Conservation (phyloP, 2,113 vertebrate genomes). For the Thinocorus orbignyianus region DNA sequence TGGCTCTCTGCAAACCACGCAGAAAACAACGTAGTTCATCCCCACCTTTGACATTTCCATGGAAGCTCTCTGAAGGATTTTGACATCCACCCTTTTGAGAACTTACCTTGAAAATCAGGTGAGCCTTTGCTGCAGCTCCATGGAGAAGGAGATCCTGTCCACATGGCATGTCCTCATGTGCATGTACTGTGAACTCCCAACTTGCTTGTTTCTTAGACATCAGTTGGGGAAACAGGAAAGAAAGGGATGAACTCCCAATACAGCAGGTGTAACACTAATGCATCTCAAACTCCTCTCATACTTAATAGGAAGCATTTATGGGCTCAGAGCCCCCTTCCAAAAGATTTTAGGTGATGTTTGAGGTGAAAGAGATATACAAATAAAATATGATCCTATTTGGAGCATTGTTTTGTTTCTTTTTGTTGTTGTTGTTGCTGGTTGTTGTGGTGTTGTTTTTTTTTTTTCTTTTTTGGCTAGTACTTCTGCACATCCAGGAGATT, state of each 20-base stretch:
- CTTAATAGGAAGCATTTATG: background rate
- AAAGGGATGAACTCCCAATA: background rate
- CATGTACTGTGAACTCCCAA: background rate
- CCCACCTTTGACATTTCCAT: background rate
- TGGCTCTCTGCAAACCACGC: background rate
- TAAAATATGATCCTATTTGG: background rate
- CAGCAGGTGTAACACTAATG: background rate
- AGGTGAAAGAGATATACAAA: background rate
- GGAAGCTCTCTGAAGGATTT: background rate
- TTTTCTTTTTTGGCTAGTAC: background rate
- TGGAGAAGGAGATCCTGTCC: background rate
- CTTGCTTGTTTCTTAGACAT: background rate
- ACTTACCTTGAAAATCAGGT: background rate
- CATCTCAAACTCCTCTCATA: background rate
- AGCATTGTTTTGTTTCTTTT: no score
- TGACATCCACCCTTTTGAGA: background rate
- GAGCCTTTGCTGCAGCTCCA: background rate
- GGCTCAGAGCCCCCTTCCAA: background rate
- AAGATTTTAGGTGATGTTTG: background rate
- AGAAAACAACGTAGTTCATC: background rate
- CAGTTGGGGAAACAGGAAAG: background rate
- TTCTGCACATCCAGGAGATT: background rate
- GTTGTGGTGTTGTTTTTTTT: background rate
- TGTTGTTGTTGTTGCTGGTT: background rate
- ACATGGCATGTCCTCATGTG: rapidly evolving